Conservation (phyloP, 1,140 invertebrate species). For the Pseudomyrmex flavicornis region DNA sequence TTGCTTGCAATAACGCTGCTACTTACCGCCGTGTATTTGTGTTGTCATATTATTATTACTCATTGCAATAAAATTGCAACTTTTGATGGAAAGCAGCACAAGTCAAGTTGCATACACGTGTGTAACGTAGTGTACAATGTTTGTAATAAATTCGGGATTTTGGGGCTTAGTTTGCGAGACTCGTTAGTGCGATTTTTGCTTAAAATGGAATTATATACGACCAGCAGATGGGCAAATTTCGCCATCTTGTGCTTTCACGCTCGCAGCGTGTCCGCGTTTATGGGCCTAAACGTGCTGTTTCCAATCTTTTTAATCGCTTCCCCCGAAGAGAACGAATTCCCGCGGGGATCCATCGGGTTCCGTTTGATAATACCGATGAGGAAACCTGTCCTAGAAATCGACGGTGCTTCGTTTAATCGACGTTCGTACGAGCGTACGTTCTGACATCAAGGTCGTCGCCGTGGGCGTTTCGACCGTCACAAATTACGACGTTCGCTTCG, state of each 20-base stretch:
- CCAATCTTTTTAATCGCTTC: background rate
- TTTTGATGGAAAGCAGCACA: too few relatives aligned
- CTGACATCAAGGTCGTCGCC: slow-evolving; percentile 58
- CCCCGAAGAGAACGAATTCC: background rate
- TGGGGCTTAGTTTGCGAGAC: too few relatives aligned
- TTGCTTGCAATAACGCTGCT: too few relatives aligned
- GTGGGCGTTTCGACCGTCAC: slow-evolving; percentile 61
- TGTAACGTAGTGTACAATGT: too few relatives aligned
- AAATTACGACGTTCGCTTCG: slow-evolving; percentile 64
- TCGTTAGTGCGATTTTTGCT: too few relatives aligned
- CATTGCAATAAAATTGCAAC: too few relatives aligned
- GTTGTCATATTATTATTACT: too few relatives aligned
- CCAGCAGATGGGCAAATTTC: background rate
- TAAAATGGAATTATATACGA: slow-evolving; percentile 43
- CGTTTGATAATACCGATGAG: slow-evolving; percentile 42
- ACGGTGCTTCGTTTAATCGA: slow-evolving; percentile 60
- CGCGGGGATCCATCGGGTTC: background rate
- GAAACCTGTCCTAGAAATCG: slow-evolving; percentile 45
- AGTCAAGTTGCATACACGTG: too few relatives aligned
- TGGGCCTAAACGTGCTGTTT: background rate
- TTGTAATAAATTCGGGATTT: too few relatives aligned
- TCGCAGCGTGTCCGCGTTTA: slow-evolving; percentile 3
- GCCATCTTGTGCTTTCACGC: background rate
- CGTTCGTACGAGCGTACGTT: slow-evolving; percentile 13
- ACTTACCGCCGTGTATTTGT: too few relatives aligned